phyloP scores from a whole-genome alignment of 2,888 invertebrate species.

The Linhomoeus sp. region DNA sequence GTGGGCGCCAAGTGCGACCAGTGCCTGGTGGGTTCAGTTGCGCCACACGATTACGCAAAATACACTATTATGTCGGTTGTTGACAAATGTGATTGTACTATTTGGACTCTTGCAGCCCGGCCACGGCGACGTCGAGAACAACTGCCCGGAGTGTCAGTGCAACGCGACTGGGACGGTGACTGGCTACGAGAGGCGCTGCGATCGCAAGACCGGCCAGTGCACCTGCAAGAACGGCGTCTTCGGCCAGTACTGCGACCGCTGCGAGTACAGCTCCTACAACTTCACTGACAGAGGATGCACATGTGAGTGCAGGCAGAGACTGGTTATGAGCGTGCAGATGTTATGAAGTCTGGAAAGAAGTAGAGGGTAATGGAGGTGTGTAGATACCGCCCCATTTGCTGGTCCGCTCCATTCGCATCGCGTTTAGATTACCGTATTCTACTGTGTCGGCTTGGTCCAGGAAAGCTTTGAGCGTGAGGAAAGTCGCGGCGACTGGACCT shows the following conservation, averaged over 20 bases:
- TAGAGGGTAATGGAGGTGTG: neutral
- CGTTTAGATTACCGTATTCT: no score
- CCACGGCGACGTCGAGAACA: conserved; percentile 49
- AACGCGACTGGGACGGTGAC: conserved; percentile 24
- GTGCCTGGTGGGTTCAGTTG: conserved; percentile 16
- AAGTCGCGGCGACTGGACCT: no score
- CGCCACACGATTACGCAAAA: no score
- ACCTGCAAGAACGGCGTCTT: conserved; percentile 30
- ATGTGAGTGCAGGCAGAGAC: conserved; percentile 9
- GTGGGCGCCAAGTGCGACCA: conserved; percentile 30
- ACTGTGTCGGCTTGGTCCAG: no score
- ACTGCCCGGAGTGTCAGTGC: conserved; percentile 52
- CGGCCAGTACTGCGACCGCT: conserved; percentile 29
- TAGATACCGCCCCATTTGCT: neutral
- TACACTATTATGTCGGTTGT: no score
- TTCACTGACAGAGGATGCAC: conserved; percentile 24
- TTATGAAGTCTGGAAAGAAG: no score
- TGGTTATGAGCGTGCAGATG: no score
- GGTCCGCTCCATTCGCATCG: no score
- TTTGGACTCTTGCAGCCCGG: conserved; percentile 35
- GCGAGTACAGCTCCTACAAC: conserved; percentile 26
- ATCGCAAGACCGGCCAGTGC: conserved; percentile 31
- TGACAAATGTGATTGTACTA: no score
- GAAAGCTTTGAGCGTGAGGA: no score
- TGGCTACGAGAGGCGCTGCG: conserved; percentile 18